A percentile compares a stretch with the other conserved stretches of the same genome.
These are phyloP conservation scores for Sphecodes monilicornis DNA, from an alignment of 2,888 invertebrate genomes.

Conservation along the genomic window DNA sequence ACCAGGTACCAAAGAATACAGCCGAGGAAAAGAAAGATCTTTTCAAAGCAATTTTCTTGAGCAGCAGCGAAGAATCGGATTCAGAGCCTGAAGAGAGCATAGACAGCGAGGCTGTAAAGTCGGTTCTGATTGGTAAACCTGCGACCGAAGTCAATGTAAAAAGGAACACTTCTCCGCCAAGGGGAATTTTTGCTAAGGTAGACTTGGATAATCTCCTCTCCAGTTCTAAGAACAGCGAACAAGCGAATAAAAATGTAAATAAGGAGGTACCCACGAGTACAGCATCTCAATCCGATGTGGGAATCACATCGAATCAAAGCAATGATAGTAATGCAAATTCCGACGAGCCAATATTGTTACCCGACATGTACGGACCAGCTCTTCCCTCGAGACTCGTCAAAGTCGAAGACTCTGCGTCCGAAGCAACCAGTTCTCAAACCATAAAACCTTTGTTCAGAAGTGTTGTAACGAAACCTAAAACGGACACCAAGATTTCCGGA, in stretches of 20 bases:
- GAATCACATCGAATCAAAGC: constrained; percentile 8
- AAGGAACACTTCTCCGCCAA: constrained; percentile 89
- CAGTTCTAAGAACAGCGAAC: constrained; percentile 15
- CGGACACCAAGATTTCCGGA: constrained; percentile 55
- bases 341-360: constrained; percentile 47
- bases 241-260: constrained; percentile 22
- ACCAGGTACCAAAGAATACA: constrained; percentile 47
- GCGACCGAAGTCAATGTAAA: constrained; percentile 86
- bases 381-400: constrained; percentile 85
- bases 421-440: constrained; percentile 36
- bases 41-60: constrained; percentile 95
- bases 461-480: constrained; percentile 65
- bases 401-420: constrained; percentile 41
- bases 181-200: constrained; percentile 90
- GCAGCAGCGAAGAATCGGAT: constrained; percentile 90
- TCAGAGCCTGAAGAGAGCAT: constrained; percentile 82
- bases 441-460: constrained; percentile 73
- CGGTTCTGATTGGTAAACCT: constrained; percentile 78
- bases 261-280: constrained; percentile 41
- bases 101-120: constrained; percentile 75
- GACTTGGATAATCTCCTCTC: constrained; percentile 86
- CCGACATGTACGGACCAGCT: constrained; percentile 86
- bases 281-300: neutral
- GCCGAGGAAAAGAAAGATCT: constrained; percentile 90
- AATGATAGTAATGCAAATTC: constrained; percentile 18